Evolutionary conservation across 2,888 invertebrate genomes (phyloP), one percentile per base, ranked within the genome.

Genomic region (Rotaria macrura): DNA sequence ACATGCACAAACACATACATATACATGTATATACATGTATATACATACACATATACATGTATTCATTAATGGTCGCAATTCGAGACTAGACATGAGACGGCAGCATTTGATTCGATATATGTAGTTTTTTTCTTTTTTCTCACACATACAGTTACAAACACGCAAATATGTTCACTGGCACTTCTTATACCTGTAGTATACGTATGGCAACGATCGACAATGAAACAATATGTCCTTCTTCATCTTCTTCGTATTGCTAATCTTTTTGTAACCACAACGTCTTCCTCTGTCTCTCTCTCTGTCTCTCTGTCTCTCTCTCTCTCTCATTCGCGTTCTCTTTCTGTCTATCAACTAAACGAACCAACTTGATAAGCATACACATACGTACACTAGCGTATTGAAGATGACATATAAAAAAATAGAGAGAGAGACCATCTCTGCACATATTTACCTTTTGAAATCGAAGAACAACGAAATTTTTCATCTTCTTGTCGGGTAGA

Each of bases 211-310:
- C 65, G 65, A 65, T 34, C 65, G 65, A 65, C 65, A 65, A 65
- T n/a, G 65, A 65, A 65, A 65, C 29, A 65, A 65, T 65, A 65
- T 65, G 65, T 65, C 65, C 65, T 65, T 65, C 65, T 55, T 55
- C 55, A 1, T 55, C n/a, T 55, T 55, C 55, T 65, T 65, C 65
- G 65, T 34, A 65, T 65, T 65, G 65, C 65, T 65, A 65, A 65
- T 65, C 65, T 65, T 65, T 65, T 65, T 65, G 65, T 65, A 65
- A 65, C 65, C 65, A n/a, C 65, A 65, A 65, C 9, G 65, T 65
- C 65, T 65, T 65, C 12, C 29, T 34, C 29, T 34, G 3, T 23
- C 49, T 49, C 49, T 29, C 57, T 57, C 57, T 29, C 25, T 23
- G 3, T 49, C 49, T 29, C 29, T 29, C 57, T 29, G 9, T 14